Evolutionary conservation across 1,140 invertebrate species (phyloP).

Genomic region (Pogonomyrmex barbatus): DNA sequence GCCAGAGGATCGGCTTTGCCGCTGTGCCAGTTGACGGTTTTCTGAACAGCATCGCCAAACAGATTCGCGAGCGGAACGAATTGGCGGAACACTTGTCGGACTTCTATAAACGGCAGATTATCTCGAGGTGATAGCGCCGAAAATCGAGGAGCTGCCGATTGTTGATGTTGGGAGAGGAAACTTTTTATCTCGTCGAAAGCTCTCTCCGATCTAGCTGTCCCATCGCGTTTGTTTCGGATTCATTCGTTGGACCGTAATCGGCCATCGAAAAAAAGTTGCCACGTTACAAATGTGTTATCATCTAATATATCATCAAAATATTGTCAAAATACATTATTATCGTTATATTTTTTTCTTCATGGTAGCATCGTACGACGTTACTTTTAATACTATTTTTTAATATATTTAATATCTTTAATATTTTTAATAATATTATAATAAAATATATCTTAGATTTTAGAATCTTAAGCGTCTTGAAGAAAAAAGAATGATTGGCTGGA

Average conservation of each 20-base stretch:
- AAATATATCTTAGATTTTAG: neutral
- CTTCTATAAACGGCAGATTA: conserved; percentile 75
- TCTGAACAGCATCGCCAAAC: conserved; percentile 78
- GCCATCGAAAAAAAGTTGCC: neutral
- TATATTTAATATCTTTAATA: too few relatives aligned
- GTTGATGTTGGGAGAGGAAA: neutral
- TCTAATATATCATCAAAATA: neutral
- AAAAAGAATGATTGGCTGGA: neutral
- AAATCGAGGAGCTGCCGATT: neutral
- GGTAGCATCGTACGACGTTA: neutral
- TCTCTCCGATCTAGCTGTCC: neutral
- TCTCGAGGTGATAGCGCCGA: conserved; percentile 73
- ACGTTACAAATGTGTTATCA: neutral
- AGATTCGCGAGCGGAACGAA: conserved; percentile 75
- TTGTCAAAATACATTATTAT: neutral
- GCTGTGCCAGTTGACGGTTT: conserved; percentile 73
- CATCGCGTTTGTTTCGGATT: neutral
- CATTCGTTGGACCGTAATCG: neutral
- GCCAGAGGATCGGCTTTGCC: conserved; percentile 68
- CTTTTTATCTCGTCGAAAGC: conserved; percentile 33
- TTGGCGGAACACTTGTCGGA: conserved; percentile 72
- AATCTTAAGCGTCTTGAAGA: neutral
- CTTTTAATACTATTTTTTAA: neutral
- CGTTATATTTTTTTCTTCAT: neutral
- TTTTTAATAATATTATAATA: neutral